Conservation (phyloP, 2,113 vertebrate genomes). For the Hypomesus transpacificus region DNA sequence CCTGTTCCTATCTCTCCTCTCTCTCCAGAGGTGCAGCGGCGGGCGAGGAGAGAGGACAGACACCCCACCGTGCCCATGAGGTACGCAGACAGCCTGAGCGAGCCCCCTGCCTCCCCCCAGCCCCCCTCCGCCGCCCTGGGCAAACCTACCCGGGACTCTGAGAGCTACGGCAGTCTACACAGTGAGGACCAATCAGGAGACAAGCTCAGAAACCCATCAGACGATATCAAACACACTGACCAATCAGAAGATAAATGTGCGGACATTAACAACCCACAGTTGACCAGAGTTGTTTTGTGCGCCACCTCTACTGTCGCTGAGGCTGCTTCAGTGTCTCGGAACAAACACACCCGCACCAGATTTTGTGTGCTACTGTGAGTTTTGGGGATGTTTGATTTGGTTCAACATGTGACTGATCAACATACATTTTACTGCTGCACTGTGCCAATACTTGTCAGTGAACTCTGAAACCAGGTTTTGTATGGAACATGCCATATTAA, state of each 20-base stretch:
- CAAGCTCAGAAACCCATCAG: no score
- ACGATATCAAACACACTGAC: no score
- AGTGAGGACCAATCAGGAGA: neutral
- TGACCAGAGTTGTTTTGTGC: neutral
- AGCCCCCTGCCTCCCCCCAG: neutral
- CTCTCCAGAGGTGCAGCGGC: neutral
- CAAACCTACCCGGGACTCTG: neutral
- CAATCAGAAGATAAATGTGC: no score
- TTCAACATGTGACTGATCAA: no score
- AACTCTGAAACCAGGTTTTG: no score
- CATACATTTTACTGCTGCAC: no score
- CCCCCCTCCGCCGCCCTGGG: neutral
- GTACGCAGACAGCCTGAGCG: neutral
- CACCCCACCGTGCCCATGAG: neutral
- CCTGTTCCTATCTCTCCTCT: no score
- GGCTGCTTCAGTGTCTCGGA: neutral
- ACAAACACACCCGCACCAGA: slow-evolving; percentile 1
- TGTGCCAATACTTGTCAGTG: no score
- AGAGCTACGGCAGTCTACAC: slow-evolving; percentile 1
- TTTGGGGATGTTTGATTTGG: neutral
- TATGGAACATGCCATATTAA: no score
- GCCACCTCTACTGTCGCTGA: neutral
- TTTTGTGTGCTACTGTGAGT: neutral
- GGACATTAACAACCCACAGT: neutral
- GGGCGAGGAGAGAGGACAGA: neutral